Conservation (phyloP, 2,113 vertebrate species). For the Siniperca knerii region DNA sequence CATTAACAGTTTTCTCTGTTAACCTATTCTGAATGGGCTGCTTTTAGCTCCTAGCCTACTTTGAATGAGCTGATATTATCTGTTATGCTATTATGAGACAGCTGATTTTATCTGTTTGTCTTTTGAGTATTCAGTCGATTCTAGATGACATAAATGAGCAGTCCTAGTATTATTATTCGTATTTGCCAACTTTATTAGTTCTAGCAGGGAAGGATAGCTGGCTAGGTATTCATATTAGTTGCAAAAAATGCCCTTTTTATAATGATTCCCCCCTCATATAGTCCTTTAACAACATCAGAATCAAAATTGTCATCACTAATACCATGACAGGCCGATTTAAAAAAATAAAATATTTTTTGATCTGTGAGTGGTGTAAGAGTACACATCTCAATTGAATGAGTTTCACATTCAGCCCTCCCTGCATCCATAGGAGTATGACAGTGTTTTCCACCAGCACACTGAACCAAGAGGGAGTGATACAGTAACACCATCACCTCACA, state of each 20-base stretch:
- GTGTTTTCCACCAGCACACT: slow-evolving; percentile 12
- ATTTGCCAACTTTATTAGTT: not conserved
- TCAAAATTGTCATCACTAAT: not conserved
- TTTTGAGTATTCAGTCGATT: not conserved
- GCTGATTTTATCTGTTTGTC: slow-evolving; percentile 33
- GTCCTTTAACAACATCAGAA: not conserved
- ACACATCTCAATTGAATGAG: not conserved
- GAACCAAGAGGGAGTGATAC: slow-evolving; percentile 1
- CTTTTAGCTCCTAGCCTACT: not conserved
- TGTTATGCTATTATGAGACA: not conserved
- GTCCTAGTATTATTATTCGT: not conserved
- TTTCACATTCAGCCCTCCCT: not conserved
- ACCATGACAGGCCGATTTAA: not conserved
- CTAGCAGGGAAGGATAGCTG: not conserved
- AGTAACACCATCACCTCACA: not conserved
- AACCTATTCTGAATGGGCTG: not conserved
- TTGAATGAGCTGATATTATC: slow-evolving; percentile 46
- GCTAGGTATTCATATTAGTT: not conserved
- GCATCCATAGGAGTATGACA: slow-evolving; percentile 14
- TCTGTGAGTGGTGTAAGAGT: not conserved
- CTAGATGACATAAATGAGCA: not conserved
- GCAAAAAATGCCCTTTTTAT: not conserved
- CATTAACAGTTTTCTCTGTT: not conserved
- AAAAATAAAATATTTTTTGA: not conserved
- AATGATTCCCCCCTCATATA: not conserved